Conservation (phyloP, 2,888 invertebrate species). For the Nephrotoma flavescens region DNA sequence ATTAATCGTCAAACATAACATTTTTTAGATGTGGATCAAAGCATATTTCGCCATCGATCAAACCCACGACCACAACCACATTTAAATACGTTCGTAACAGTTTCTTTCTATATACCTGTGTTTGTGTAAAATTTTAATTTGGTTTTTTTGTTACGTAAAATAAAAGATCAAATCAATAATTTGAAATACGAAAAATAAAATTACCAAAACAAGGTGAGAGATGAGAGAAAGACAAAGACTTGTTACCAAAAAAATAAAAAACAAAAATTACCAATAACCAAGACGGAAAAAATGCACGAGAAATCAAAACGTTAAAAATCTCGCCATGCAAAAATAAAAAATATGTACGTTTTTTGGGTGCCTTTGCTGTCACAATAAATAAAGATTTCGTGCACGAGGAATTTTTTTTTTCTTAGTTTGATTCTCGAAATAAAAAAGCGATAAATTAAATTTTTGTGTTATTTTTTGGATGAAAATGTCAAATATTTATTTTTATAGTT, state of each 20-base stretch:
- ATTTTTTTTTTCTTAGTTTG: conserved; percentile 1
- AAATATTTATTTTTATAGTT: neutral
- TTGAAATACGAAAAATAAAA: neutral
- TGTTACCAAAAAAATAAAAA: neutral
- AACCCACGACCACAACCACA: too few relatives aligned
- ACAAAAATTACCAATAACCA: neutral
- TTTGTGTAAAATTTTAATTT: neutral
- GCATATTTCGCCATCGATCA: too few relatives aligned
- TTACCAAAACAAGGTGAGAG: neutral
- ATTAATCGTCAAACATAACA: too few relatives aligned
- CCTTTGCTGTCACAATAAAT: conserved; percentile 6
- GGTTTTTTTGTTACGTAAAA: neutral
- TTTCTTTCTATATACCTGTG: neutral
- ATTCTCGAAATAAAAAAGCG: neutral
- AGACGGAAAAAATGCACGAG: neutral
- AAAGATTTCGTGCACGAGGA: conserved; percentile 4
- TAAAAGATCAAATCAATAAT: conserved; percentile 3
- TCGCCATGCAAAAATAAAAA: neutral
- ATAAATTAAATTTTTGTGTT: neutral
- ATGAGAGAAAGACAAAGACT: conserved; percentile 1
- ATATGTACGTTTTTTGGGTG: neutral
- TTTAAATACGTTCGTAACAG: too few relatives aligned
- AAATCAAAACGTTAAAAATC: neutral
- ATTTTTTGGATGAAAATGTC: neutral
- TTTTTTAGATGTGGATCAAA: too few relatives aligned